Percentiles rank a stretch among this genome's conserved stretches.
These are phyloP conservation scores for Netelia fuscicornis DNA, from an alignment of 2,888 invertebrate genomes.

Conservation along the genomic window DNA sequence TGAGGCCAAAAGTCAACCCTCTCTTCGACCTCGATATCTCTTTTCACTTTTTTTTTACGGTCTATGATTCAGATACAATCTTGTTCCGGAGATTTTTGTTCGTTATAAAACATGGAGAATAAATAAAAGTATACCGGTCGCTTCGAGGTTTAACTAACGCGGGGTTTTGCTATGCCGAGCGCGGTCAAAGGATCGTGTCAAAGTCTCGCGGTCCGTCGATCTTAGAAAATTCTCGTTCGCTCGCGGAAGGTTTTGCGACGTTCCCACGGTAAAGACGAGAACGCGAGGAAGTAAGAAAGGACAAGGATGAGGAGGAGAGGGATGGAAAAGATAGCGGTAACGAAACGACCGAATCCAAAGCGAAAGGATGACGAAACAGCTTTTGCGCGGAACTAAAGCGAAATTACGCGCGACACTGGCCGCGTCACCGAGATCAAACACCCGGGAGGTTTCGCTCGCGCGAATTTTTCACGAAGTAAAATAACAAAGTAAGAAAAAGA, in stretches of 20 bases:
- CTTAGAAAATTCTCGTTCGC: conserved; percentile 28
- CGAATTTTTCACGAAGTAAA: background rate
- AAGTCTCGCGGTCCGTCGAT: conserved; percentile 17
- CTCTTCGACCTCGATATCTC: conserved; percentile 18
- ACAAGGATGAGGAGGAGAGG: background rate
- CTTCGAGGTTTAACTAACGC: too few species aligned
- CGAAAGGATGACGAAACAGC: conserved; percentile 20
- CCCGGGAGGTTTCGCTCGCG: background rate
- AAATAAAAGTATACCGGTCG: too few species aligned
- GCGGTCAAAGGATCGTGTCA: conserved; percentile 34
- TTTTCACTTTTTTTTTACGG: background rate
- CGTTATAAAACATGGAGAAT: background rate
- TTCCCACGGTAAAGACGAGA: conserved; percentile 47
- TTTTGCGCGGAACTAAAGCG: conserved; percentile 65
- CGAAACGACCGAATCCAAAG: conserved; percentile 63
- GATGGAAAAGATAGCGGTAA: conserved; percentile 45
- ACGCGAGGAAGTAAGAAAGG: background rate
- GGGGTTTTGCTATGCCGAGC: background rate
- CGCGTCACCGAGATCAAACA: background rate
- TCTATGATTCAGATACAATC: conserved; percentile 34
- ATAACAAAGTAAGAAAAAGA: background rate
- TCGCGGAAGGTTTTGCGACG: background rate
- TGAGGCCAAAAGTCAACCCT: conserved; percentile 34
- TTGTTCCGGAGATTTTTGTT: background rate
- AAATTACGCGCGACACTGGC: conserved; percentile 51